phyloP scores from a whole-genome alignment of 2,888 invertebrate genomes.

The Leptopilina drosophilae region DNA sequence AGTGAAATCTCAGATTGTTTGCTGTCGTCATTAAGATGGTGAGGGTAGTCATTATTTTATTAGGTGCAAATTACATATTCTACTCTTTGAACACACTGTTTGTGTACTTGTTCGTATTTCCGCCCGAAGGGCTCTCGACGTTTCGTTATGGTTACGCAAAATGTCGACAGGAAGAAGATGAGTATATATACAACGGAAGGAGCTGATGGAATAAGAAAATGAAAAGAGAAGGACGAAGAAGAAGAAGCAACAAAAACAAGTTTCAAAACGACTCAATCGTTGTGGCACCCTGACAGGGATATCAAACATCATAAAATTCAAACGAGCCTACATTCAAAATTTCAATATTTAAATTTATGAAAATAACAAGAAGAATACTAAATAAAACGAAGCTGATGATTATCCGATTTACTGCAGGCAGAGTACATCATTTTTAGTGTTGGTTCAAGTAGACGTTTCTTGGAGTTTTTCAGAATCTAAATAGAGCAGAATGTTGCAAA shows the following conservation, averaged over 20 bases:
- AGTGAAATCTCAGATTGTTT: conserved; percentile 47
- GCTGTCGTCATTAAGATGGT: conserved; percentile 48
- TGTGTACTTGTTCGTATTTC: conserved; percentile 44
- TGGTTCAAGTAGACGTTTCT: no score
- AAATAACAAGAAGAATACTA: no score
- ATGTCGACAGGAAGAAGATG: conserved; percentile 39
- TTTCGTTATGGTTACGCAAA: conserved; percentile 38
- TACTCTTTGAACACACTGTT: conserved; percentile 27
- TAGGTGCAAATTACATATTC: conserved; percentile 63
- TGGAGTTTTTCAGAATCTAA: no score
- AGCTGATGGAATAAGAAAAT: conserved; percentile 28
- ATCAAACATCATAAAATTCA: neutral
- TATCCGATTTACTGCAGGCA: no score
- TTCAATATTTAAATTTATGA: no score
- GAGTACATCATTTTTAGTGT: no score
- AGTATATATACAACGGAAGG: conserved; percentile 27
- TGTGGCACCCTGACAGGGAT: conserved; percentile 14
- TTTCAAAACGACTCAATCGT: conserved; percentile 27
- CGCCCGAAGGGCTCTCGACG: conserved; percentile 43
- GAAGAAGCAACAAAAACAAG: conserved; percentile 23
- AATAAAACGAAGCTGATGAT: no score
- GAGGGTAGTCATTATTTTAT: conserved; percentile 59
- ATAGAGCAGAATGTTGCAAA: no score
- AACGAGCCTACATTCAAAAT: no score
- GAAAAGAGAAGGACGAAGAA: neutral